Base-by-base conservation (phyloP, 2,888 invertebrate genomes). In the Neria commutata region DNA sequence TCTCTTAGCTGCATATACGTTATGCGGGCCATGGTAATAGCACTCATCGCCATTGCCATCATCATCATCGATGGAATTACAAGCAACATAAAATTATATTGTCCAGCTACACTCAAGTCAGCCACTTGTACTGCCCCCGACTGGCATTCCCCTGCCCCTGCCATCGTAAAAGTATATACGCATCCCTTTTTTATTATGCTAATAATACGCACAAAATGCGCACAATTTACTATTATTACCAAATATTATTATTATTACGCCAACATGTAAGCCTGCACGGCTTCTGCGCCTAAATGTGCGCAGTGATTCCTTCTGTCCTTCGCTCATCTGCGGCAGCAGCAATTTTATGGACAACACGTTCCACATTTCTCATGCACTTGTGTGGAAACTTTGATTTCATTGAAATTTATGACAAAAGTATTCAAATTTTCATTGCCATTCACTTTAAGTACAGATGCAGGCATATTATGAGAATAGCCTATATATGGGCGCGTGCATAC, bases 131-230 rank as follows among this genome's bases (percentile, higher is more conserved):
- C 40, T 50, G 16, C 21, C 24, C 24, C 60, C 56, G 54, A 56
- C 21, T 60, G 51, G 34, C 56, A 58, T 45, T 29, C 50, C 53
- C 24, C 23, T 33, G 45, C 49, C 54, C 61, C 48, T 58, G 49
- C 37, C 37, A n/a, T n/a, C 37, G 37, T 14, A n/a, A 8, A 14
- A 48, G 61, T 26, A 56, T 58, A 64, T 53, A 59, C 61, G 60
- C 66, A 63, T 50, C 29, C 26, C 59, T 68, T 75, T 78, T 77
- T 78, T 77, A 77, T 77, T 77, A 77, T 77, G 78, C 73, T 77
- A 78, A 77, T 77, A 77, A 78, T 77, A 70, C 71, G 75, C 70
- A 73, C 68, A 68, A 67, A 70, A 73, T 69, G 69, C 64, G 60
- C 65, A 67, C n/a, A n/a, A n/a, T 73, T 74, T 70, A 69, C 66